Evolutionary conservation across 1,140 invertebrate species (phyloP), one percentile per base, ranked within the genome.

Genomic region (Hormaphis cornu): DNA sequence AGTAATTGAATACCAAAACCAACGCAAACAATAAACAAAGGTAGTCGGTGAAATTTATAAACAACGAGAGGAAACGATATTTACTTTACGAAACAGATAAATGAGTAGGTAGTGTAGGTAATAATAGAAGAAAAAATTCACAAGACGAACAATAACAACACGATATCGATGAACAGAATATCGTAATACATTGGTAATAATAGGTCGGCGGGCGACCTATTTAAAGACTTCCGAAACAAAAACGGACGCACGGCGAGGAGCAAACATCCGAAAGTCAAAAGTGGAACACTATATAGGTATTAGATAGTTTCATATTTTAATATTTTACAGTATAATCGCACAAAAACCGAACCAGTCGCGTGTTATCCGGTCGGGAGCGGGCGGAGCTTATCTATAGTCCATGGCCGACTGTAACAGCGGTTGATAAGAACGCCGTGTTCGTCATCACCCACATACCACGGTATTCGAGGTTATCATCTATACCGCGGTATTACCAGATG

Each of bases 371-470:
- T 40, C 4, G 52, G 30, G 30, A 33, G 9, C 10, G 16, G 33
- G n/a, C n/a, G 61, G 44, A 66, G 50, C 26, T 35, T 66, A 44
- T 50, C 50, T 50, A 66, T 44, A 66, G 7, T 6, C 18, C 14
- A 1, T 9, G 3, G 30, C 22, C 42, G 1, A n/a, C 40, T 1
- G 37, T 40, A 14, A n/a, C n/a, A n/a, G n/a, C n/a, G n/a, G n/a
- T n/a, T n/a, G n/a, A n/a, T n/a, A n/a, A n/a, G n/a, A n/a, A n/a
- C n/a, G n/a, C n/a, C n/a, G n/a, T n/a, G n/a, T n/a, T n/a, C n/a
- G n/a, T n/a, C n/a, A n/a, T n/a, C n/a, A n/a, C n/a, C n/a, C n/a
- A n/a, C n/a, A n/a, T n/a, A n/a, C n/a, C n/a, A n/a, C n/a, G n/a
- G n/a, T n/a, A n/a, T n/a, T n/a, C n/a, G n/a, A n/a, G n/a, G n/a